Conservation (phyloP, 2,888 invertebrate genomes). For the Notodonta ziczac region DNA sequence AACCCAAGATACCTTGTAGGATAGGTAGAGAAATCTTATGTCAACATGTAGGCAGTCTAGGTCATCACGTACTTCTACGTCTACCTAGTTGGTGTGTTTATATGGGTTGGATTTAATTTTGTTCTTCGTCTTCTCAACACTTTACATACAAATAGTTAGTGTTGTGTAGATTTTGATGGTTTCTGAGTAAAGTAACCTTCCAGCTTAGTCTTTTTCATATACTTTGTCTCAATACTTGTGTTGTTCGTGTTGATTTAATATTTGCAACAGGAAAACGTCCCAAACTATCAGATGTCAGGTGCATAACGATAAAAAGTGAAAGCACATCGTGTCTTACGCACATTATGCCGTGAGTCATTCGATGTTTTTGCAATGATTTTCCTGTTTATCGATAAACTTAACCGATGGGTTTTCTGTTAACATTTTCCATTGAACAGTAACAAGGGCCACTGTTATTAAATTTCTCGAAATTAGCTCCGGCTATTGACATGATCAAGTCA, state of each 20-base stretch:
- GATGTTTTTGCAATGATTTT: slow-evolving; percentile 5
- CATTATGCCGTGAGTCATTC: slow-evolving; percentile 6
- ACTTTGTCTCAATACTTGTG: no score
- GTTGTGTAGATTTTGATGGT: no score
- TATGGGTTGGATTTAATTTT: no score
- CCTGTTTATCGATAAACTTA: slow-evolving; percentile 6
- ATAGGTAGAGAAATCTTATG: background rate
- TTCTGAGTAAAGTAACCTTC: no score
- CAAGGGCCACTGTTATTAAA: background rate
- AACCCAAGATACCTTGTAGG: background rate
- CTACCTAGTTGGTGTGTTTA: no score
- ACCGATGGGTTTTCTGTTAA: background rate
- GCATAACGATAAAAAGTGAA: slow-evolving; percentile 13
- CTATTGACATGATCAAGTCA: no score
- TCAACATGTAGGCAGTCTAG: background rate
- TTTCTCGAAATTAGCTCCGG: no score
- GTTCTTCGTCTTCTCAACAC: no score
- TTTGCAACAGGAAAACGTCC: background rate
- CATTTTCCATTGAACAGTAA: background rate
- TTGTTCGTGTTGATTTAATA: background rate
- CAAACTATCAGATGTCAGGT: slow-evolving; percentile 1
- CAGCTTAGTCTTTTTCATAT: no score
- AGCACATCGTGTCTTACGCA: slow-evolving; percentile 3
- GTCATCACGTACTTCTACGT: no score
- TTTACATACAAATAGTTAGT: no score